A percentile compares a stretch with the other conserved stretches of the same genome.
Conservation (phyloP, 2,113 vertebrate species). For the Ranitomeya imitator region DNA sequence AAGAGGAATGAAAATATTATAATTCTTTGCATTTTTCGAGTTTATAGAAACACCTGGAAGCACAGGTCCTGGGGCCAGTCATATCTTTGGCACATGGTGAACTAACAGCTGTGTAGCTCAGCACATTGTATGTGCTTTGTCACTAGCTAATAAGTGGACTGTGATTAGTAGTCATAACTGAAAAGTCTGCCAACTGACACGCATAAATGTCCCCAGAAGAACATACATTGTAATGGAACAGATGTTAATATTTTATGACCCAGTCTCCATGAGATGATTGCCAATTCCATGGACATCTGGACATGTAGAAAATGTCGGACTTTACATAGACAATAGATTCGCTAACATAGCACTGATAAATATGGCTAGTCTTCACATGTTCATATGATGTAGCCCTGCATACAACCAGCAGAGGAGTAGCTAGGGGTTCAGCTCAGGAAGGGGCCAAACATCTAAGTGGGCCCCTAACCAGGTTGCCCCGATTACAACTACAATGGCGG, state of each 20-base stretch:
- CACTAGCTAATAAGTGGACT: not conserved
- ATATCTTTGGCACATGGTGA: conserved; percentile 24
- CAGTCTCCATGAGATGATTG: not conserved
- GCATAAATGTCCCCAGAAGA: not conserved
- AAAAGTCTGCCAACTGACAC: not conserved
- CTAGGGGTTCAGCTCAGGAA: no score
- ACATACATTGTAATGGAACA: not conserved
- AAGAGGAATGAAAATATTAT: conserved; percentile 52
- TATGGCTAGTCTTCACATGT: not conserved
- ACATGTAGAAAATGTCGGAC: not conserved
- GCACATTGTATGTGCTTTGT: not conserved
- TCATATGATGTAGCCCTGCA: no score
- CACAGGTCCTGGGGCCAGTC: conserved; percentile 24
- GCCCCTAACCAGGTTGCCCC: no score
- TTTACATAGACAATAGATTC: not conserved
- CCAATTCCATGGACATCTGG: not conserved
- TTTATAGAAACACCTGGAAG: conserved; percentile 49
- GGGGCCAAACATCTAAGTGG: no score
- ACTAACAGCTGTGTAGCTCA: conserved; percentile 41
- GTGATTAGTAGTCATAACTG: not conserved
- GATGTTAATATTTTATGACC: not conserved
- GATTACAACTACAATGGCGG: no score
- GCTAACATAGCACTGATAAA: not conserved
- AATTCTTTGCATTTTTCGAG: conserved; percentile 53
- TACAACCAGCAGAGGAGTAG: no score